phyloP scores from a whole-genome alignment of 2,113 vertebrate genomes.

The Psittacula cyanocephala region DNA sequence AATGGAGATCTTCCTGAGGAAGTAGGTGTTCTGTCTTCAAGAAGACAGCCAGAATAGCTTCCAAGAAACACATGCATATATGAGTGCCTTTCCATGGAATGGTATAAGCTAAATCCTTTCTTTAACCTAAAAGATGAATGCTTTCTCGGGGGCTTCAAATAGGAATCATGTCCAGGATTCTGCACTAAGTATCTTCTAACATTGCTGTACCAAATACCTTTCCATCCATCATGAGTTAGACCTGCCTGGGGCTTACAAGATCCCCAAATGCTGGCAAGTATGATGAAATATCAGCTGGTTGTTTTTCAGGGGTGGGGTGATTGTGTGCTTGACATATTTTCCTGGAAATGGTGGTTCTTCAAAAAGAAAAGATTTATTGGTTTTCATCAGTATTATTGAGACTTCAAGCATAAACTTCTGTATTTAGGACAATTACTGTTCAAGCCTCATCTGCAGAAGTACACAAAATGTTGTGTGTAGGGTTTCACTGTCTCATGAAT shows the following conservation, averaged over 20 bases:
- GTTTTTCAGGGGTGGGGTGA: background rate
- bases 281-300: background rate
- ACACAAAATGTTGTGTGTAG: background rate
- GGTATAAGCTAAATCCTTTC: background rate
- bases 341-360: background rate
- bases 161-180: background rate
- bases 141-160: background rate
- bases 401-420: background rate
- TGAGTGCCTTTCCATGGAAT: background rate
- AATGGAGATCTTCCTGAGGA: background rate
- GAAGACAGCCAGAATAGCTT: background rate
- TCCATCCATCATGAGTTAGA: background rate
- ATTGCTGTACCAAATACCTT: background rate
- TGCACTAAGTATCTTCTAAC: background rate
- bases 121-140: background rate
- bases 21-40: background rate
- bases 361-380: background rate
- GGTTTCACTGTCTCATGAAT: background rate
- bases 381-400: background rate
- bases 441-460: background rate
- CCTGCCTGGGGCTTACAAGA: background rate
- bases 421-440: background rate
- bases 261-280: background rate
- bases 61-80: background rate
- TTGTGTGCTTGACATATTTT: background rate